Evolutionary conservation across 1,140 invertebrate genomes (phyloP).

Genomic region (Ceratosolen fusciceps): DNA sequence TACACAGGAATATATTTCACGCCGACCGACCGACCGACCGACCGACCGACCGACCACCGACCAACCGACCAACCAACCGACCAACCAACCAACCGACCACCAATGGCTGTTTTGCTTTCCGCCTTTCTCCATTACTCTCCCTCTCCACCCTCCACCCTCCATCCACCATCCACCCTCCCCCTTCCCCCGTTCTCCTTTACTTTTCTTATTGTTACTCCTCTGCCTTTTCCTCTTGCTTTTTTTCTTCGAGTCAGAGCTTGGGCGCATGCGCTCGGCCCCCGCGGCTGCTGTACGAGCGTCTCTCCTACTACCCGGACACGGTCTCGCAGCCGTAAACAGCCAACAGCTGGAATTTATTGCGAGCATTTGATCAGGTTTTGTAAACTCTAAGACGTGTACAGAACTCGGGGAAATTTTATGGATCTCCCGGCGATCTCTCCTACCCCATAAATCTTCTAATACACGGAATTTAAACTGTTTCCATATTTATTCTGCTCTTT

Average conservation of each 20-base stretch:
- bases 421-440: background rate
- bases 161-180: no score
- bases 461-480: constrained; percentile 4
- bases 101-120: background rate
- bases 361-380: constrained; percentile 40
- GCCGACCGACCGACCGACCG: no score
- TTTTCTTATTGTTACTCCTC: background rate
- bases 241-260: background rate
- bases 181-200: background rate
- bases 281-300: no score
- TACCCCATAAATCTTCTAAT: constrained; percentile 13
- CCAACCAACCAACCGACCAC: no score
- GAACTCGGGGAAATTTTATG: constrained; percentile 30
- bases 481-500: background rate
- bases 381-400: constrained; percentile 33
- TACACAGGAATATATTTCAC: background rate
- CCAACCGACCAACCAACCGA: no score
- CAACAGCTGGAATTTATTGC: constrained; percentile 42
- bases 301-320: background rate
- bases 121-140: background rate
- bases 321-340: constrained; percentile 18
- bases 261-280: background rate
- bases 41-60: no score
- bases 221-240: background rate
- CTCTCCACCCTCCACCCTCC: no score